Evolutionary conservation across 2,797 vertebrate genomes (phyloP).

Genomic region (Spinibarbus caldwelli): DNA sequence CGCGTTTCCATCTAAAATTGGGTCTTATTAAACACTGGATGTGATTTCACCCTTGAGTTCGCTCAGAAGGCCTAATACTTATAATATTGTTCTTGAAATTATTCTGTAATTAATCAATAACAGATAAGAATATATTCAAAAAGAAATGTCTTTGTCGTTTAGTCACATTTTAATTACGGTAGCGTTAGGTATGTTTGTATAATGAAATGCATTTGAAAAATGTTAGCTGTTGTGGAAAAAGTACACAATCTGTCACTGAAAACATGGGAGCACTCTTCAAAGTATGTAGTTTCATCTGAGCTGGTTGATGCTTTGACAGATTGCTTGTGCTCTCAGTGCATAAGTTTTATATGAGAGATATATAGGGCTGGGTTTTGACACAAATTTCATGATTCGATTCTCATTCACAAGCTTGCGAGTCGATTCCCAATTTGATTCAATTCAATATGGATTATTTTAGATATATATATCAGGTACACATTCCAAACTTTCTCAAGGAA

Average conservation of each 20-base stretch:
- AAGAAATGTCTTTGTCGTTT: not conserved
- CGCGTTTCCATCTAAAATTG: slow-evolving; percentile 5
- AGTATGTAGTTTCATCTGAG: not conserved
- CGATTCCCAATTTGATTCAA: no score
- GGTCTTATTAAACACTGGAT: not conserved
- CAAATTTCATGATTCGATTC: no score
- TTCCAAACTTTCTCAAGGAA: no score
- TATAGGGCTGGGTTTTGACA: no score
- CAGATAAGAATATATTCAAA: not conserved
- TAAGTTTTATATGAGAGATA: no score
- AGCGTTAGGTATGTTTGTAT: not conserved
- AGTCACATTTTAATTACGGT: not conserved
- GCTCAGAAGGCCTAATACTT: not conserved
- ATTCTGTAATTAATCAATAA: no score
- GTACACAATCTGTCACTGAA: not conserved
- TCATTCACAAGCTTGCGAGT: no score
- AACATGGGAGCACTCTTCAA: not conserved
- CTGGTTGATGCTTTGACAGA: not conserved
- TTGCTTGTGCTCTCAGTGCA: not conserved
- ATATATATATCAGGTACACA: no score
- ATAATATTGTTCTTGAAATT: not conserved
- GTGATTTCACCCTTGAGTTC: slow-evolving; percentile 9
- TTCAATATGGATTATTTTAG: no score
- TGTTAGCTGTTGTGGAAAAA: slow-evolving; percentile 1
- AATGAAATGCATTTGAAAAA: not conserved